phyloP scores from a whole-genome alignment of 2,888 invertebrate species.

The Caradrina kadenii region DNA sequence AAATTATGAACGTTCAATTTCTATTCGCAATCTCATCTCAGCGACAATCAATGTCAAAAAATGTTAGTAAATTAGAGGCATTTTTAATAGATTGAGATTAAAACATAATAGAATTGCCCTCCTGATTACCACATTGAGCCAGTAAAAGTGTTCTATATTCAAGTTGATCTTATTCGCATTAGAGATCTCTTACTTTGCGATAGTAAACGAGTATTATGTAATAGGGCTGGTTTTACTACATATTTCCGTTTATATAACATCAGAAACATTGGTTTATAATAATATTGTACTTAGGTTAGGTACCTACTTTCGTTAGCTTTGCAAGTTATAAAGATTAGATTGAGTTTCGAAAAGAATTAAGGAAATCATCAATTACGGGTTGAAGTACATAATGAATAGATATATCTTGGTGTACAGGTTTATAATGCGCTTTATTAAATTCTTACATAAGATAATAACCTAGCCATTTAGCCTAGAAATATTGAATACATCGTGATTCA shows the following conservation, averaged over 20 bases:
- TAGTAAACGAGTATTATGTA: constrained; percentile 44
- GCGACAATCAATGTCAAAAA: no score
- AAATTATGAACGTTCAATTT: no score
- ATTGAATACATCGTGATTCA: neutral
- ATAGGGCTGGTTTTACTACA: constrained; percentile 30
- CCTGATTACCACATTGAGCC: neutral
- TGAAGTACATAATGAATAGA: constrained; percentile 1
- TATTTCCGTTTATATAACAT: constrained; percentile 41
- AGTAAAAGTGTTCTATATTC: constrained; percentile 53
- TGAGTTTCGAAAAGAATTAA: constrained; percentile 5
- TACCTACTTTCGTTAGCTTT: constrained; percentile 15
- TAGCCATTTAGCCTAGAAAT: neutral
- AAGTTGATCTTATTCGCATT: constrained; percentile 47
- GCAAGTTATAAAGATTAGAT: constrained; percentile 9
- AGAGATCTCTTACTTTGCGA: constrained; percentile 40
- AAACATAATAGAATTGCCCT: no score
- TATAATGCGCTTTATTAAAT: neutral
- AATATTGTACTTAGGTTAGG: constrained; percentile 6
- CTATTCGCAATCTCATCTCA: no score
- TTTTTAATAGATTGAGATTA: no score
- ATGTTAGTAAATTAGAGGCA: no score
- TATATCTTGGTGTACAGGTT: neutral
- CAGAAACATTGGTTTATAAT: constrained; percentile 25
- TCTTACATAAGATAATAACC: neutral
- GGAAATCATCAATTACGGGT: neutral